These are phyloP conservation scores for Pseudopleuronectes americanus DNA, from an alignment of 2,797 vertebrate species.

Conservation along the genomic window DNA sequence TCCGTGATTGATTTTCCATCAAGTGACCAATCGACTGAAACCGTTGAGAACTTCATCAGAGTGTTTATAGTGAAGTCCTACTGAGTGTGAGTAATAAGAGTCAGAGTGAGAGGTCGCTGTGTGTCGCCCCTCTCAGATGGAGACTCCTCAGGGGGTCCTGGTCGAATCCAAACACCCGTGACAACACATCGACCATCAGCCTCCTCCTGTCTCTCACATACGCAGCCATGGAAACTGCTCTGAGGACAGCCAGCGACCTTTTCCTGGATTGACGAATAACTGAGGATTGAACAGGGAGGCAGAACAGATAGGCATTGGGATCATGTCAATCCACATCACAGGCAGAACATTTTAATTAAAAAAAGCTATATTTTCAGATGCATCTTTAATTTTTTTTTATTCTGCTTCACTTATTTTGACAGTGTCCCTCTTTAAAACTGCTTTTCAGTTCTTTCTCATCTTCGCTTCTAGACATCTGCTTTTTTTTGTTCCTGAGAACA, in stretches of 20 bases:
- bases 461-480: no score
- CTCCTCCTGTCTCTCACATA: not conserved
- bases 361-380: not conserved
- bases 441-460: no score
- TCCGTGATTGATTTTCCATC: no score
- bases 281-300: not conserved
- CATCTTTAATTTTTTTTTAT: no score
- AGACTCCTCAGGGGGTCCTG: conserved; percentile 26
- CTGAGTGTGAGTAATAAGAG: conserved; percentile 11
- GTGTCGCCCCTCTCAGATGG: conserved; percentile 29
- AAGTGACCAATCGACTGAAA: no score
- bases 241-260: conserved; percentile 13
- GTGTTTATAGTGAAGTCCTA: no score
- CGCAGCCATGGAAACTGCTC: conserved; percentile 21
- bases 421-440: not conserved
- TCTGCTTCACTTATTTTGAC: not conserved
- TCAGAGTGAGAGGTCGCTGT: conserved; percentile 27
- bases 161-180: conserved; percentile 22
- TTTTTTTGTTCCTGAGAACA: no score
- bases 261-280: conserved; percentile 7
- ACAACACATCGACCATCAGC: conserved; percentile 3
- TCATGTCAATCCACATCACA: conserved; percentile 8
- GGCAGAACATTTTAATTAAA: not conserved
- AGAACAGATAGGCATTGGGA: no score
- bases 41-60: no score